phyloP scores from a whole-genome alignment of 2,888 invertebrate species.

The Andricus quercusramuli region DNA sequence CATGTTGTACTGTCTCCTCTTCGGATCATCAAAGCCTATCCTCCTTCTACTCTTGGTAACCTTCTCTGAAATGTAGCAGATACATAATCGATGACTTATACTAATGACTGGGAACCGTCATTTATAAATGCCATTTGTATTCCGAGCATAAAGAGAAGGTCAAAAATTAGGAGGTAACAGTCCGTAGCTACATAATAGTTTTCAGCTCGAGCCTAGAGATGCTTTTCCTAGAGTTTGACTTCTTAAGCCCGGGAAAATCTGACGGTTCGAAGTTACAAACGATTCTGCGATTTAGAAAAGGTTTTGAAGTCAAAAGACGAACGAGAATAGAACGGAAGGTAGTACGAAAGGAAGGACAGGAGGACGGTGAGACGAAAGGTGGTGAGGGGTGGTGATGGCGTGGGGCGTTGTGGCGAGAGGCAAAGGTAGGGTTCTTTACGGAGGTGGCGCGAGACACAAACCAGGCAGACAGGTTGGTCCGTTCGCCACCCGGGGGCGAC shows the following conservation, averaged over 20 bases:
- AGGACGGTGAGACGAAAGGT: conserved; percentile 45
- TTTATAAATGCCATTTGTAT: not conserved
- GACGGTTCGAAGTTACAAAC: not conserved
- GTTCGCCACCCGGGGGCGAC: conserved; percentile 76
- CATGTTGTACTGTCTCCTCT: not conserved
- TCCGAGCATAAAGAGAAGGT: not conserved
- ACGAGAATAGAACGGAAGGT: conserved; percentile 42
- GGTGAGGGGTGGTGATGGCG: conserved; percentile 53
- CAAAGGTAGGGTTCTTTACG: conserved; percentile 51
- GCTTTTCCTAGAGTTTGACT: not conserved
- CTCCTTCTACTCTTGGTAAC: not conserved
- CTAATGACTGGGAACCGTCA: not conserved
- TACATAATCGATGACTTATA: not conserved
- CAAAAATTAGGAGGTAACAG: conserved; percentile 1
- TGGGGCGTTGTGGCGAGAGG: conserved; percentile 44
- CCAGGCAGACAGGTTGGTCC: conserved; percentile 73
- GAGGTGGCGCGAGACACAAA: conserved; percentile 62
- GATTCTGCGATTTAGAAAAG: conserved; percentile 4
- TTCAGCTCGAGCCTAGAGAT: not conserved
- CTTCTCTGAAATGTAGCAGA: not conserved
- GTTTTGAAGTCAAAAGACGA: conserved; percentile 31
- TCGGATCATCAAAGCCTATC: not conserved
- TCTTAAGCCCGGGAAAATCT: not conserved
- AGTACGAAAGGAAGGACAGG: conserved; percentile 18
- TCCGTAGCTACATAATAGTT: conserved; percentile 1